Evolutionary conservation across 2,797 vertebrate genomes (phyloP).

Genomic region (Sebastes taczanowskii): DNA sequence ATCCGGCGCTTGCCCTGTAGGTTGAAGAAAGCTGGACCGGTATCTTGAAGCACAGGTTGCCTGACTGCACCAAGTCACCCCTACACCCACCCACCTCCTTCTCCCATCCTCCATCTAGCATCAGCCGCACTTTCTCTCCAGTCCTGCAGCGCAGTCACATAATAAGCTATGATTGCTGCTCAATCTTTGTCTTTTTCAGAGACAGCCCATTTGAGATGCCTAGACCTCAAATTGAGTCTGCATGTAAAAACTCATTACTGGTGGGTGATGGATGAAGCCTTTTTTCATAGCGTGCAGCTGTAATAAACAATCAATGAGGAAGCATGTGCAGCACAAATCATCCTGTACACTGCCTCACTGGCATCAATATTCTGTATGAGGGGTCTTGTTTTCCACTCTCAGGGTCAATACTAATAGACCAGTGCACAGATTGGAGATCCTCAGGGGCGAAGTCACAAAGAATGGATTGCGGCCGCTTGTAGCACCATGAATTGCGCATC

Average conservation of each 20-base stretch:
- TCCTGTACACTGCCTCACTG: conserved; percentile 48
- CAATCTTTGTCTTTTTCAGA: conserved; percentile 72
- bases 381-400: conserved; percentile 72
- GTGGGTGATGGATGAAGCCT: conserved; percentile 72
- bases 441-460: conserved; percentile 4
- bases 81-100: not conserved
- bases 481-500: not conserved
- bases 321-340: conserved; percentile 75
- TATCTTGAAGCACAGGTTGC: conserved; percentile 38
- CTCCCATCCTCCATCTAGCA: conserved; percentile 1
- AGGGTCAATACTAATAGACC: conserved; percentile 78
- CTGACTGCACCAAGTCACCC: conserved; percentile 14
- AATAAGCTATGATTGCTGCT: conserved; percentile 74
- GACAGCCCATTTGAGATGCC: conserved; percentile 62
- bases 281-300: conserved; percentile 64
- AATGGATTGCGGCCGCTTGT: not conserved
- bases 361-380: conserved; percentile 78
- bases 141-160: conserved; percentile 58
- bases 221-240: conserved; percentile 64
- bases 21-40: conserved; percentile 14
- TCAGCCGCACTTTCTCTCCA: conserved; percentile 26
- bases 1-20: conserved; percentile 50
- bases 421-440: conserved; percentile 57
- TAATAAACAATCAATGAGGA: conserved; percentile 82
- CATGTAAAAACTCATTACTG: conserved; percentile 78